Percentiles rank a stretch among this genome's conserved stretches.
Conservation (phyloP, 2,113 vertebrate genomes). For the Myrmophylax atrothorax region DNA sequence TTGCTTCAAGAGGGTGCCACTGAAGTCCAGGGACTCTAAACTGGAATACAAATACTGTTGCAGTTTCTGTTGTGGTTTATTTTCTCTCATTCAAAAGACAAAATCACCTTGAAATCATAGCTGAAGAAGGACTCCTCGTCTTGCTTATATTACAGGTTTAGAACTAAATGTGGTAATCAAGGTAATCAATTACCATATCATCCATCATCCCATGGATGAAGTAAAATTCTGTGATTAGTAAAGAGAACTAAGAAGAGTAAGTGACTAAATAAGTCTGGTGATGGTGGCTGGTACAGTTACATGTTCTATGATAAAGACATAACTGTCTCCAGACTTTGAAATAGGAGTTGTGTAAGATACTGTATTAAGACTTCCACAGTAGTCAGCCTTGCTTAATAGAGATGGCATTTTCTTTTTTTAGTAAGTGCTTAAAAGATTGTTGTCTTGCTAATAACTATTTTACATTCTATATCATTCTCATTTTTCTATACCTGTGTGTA, state of each 20-base stretch:
- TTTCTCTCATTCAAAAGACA: background rate
- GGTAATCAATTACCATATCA: background rate
- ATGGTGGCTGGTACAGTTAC: background rate
- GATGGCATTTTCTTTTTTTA: background rate
- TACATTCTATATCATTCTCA: background rate
- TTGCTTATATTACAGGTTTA: background rate
- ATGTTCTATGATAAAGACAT: background rate
- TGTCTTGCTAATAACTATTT: background rate
- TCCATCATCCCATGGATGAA: background rate
- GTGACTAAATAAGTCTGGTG: background rate
- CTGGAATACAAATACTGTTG: background rate
- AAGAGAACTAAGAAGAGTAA: background rate
- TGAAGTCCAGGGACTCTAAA: background rate
- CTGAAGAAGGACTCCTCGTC: background rate
- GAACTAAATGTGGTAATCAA: background rate
- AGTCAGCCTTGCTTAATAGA: background rate
- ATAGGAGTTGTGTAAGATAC: background rate
- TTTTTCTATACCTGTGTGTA: background rate
- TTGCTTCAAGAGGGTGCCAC: background rate
- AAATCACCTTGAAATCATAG: background rate
- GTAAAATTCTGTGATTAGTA: background rate
- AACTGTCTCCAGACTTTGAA: background rate
- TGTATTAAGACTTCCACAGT: background rate
- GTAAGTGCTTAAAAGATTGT: background rate
- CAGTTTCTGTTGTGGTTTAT: background rate